A percentile compares a stretch with the other conserved stretches of the same genome.
Evolutionary conservation across 2,888 invertebrate genomes (phyloP).

Genomic region (Aphrophora alni): DNA sequence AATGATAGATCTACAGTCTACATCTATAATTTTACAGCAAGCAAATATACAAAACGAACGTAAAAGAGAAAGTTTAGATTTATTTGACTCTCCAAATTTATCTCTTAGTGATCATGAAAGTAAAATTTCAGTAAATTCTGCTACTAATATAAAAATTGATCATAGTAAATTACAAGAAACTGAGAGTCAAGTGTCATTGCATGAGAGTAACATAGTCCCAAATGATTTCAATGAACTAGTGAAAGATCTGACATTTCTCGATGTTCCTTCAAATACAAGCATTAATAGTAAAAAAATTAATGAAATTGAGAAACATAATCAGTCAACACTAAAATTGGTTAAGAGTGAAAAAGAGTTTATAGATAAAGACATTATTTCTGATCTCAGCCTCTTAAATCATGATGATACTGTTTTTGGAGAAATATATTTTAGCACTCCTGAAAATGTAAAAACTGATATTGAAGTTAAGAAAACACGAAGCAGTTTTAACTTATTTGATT

Average conservation of each 20-base stretch:
- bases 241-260: not conserved
- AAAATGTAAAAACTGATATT: not conserved
- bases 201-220: not conserved
- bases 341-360: not conserved
- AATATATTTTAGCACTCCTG: not conserved
- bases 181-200: no score
- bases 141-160: no score
- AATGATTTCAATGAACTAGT: not conserved
- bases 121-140: not conserved
- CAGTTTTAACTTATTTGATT: constrained; percentile 48
- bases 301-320: not conserved
- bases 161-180: no score
- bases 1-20: not conserved
- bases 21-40: not conserved
- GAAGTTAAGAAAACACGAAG: constrained; percentile 30
- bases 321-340: not conserved
- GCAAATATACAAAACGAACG: not conserved
- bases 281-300: not conserved
- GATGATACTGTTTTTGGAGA: constrained; percentile 10
- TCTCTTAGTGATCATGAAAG: not conserved
- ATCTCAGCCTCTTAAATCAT: not conserved
- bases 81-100: constrained; percentile 27
- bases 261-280: not conserved
- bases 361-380: not conserved
- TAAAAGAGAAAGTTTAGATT: constrained; percentile 27